phyloP scores from a whole-genome alignment of 2,113 vertebrate species.

The Anoura caudifer region DNA sequence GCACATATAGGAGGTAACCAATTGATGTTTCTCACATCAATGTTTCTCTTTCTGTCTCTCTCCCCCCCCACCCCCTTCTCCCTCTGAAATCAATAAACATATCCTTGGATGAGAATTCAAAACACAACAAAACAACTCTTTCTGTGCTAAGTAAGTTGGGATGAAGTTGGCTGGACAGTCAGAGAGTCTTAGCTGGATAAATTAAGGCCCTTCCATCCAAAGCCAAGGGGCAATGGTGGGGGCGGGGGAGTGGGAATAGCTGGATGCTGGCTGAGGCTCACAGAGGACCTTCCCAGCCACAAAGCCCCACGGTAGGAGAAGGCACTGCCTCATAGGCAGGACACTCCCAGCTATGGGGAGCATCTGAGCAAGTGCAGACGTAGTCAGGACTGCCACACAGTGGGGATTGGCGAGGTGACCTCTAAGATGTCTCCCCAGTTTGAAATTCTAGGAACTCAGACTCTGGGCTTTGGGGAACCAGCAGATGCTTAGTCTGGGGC shows the following conservation, averaged over 20 bases:
- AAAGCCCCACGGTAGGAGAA: not conserved
- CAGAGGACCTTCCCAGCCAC: not conserved
- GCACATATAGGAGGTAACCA: too few relatives aligned
- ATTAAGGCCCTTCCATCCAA: not conserved
- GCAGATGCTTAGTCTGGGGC: rapidly evolving
- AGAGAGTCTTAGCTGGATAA: not conserved
- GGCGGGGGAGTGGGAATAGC: not conserved
- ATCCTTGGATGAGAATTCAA: too few relatives aligned
- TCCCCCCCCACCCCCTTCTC: too few relatives aligned
- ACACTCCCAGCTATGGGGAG: not conserved
- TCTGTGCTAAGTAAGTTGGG: not conserved
- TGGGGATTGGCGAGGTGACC: not conserved
- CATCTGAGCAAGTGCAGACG: not conserved
- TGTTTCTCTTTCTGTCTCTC: too few relatives aligned
- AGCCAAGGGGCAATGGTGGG: not conserved
- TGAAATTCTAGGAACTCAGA: not conserved
- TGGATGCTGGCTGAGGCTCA: not conserved
- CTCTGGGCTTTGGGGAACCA: too few relatives aligned
- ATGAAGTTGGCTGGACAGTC: not conserved
- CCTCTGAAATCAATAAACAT: too few relatives aligned
- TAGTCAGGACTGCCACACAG: not conserved
- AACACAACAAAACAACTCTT: too few relatives aligned
- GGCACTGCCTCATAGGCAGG: not conserved
- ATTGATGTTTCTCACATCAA: too few relatives aligned
- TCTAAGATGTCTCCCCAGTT: not conserved